phyloP scores from a whole-genome alignment of 2,888 invertebrate genomes.

The Sipunculus nudus region DNA sequence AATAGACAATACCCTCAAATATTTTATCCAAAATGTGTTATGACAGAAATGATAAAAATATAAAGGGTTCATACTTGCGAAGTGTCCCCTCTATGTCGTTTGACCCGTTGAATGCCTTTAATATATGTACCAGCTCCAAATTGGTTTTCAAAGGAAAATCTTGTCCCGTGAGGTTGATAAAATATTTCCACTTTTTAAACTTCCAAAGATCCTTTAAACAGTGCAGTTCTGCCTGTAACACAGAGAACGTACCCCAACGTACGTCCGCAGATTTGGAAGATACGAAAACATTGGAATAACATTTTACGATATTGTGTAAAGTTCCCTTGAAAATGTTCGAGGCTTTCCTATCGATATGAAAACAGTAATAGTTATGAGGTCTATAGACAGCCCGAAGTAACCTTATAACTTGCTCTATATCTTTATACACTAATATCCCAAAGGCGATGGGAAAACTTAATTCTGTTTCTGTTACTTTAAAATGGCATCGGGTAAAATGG shows the following conservation, averaged over 20 bases:
- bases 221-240: slow-evolving; percentile 50
- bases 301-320: slow-evolving; percentile 35
- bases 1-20: too few relatives aligned
- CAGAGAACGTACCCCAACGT: slow-evolving; percentile 45
- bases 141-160: slow-evolving; percentile 56
- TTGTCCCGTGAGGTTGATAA: slow-evolving; percentile 54
- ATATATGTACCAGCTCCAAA: slow-evolving; percentile 50
- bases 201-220: slow-evolving; percentile 46
- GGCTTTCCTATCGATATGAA: slow-evolving; percentile 50
- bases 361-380: slow-evolving; percentile 50
- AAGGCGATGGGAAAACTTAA: slow-evolving; percentile 50
- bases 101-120: slow-evolving; percentile 47
- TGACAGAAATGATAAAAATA: too few relatives aligned
- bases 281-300: slow-evolving; percentile 51
- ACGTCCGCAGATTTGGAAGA: slow-evolving; percentile 40
- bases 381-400: slow-evolving; percentile 30
- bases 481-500: too few relatives aligned
- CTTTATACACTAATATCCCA: slow-evolving; percentile 43
- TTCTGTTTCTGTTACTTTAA: too few relatives aligned
- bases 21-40: too few relatives aligned
- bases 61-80: too few relatives aligned
- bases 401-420: slow-evolving; percentile 27
- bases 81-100: slow-evolving; percentile 55
- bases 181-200: slow-evolving; percentile 47
- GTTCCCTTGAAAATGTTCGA: slow-evolving; percentile 17